Conservation (phyloP, 2,888 invertebrate species). For the Melanargia galathea region DNA sequence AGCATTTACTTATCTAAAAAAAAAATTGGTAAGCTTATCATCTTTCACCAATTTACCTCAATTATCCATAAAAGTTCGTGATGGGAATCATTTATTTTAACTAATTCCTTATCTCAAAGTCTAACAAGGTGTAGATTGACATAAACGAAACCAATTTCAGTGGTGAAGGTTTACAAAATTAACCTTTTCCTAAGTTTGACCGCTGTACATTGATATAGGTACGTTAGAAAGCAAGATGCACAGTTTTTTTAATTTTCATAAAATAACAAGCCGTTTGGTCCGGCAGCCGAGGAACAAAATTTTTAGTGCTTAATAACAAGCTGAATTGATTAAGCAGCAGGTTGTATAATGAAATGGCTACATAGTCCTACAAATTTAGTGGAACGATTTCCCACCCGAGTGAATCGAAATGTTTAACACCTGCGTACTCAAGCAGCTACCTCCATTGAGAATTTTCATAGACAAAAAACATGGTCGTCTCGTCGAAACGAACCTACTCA, state of each 20-base stretch:
- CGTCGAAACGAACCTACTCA: too few species aligned
- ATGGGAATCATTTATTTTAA: slow-evolving; percentile 12
- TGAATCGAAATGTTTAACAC: too few species aligned
- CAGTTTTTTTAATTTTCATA: background rate
- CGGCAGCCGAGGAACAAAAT: too few species aligned
- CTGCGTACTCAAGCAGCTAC: too few species aligned
- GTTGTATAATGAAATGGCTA: too few species aligned
- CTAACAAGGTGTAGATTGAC: slow-evolving; percentile 35
- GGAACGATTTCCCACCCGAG: too few species aligned
- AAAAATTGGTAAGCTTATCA: background rate
- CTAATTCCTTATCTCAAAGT: slow-evolving; percentile 13
- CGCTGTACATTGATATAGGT: slow-evolving; percentile 21
- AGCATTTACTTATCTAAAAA: background rate
- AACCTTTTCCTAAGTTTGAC: slow-evolving; percentile 16
- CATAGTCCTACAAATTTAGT: too few species aligned
- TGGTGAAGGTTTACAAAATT: slow-evolving; percentile 21
- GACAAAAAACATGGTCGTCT: too few species aligned
- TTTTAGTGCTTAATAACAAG: too few species aligned
- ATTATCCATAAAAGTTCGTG: slow-evolving; percentile 19
- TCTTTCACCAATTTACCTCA: slow-evolving; percentile 12
- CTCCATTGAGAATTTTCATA: too few species aligned
- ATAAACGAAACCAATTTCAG: slow-evolving; percentile 26
- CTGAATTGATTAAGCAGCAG: too few species aligned
- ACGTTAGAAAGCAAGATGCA: background rate
- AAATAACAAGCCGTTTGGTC: too few species aligned